phyloP scores from a whole-genome alignment of 2,113 vertebrate genomes.

The Oophaga pumilio region DNA sequence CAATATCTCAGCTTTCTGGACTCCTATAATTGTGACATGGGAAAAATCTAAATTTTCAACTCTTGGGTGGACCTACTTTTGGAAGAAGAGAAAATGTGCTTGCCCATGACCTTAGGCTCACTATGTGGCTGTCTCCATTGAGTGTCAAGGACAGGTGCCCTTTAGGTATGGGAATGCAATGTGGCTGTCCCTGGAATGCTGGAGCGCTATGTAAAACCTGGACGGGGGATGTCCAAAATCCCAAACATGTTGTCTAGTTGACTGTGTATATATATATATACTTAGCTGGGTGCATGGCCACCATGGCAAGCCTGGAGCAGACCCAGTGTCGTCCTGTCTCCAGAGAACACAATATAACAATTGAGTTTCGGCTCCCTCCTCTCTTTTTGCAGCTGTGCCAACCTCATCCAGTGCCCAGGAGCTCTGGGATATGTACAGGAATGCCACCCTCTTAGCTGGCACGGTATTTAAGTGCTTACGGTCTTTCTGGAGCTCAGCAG shows the following conservation, averaged over 20 bases:
- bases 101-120: not conserved
- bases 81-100: not conserved
- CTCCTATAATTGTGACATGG: no score
- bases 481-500: not conserved
- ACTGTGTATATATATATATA: not conserved
- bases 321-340: not conserved
- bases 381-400: not conserved
- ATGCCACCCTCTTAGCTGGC: slow-evolving; percentile 43
- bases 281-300: not conserved
- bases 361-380: not conserved
- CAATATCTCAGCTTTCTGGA: not conserved
- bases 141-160: not conserved
- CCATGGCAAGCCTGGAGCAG: not conserved
- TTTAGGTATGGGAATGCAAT: not conserved
- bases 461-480: not conserved
- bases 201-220: not conserved
- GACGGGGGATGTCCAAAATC: not conserved
- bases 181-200: not conserved
- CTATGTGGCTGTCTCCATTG: not conserved
- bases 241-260: not conserved
- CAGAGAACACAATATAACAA: not conserved
- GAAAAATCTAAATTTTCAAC: not conserved
- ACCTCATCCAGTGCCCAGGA: not conserved
- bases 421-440: not conserved
- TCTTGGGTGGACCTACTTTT: not conserved